Conservation (phyloP, 2,888 invertebrate species). For the Eilema griseolum region DNA sequence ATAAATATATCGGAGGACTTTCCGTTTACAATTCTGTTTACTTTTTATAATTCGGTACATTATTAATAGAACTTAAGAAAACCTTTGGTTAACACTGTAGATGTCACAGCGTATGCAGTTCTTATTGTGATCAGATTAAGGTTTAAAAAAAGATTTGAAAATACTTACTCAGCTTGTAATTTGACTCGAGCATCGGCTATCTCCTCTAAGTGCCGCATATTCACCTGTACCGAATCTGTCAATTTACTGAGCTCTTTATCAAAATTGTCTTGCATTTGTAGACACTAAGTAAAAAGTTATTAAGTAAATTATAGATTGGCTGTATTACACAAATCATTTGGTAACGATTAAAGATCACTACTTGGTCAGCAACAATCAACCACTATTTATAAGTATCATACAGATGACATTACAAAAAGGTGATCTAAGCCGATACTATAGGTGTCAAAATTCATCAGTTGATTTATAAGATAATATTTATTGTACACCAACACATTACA, state of each 20-base stretch:
- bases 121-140: not conserved
- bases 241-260: conserved; percentile 71
- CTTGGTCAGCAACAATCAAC: not conserved
- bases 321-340: no score
- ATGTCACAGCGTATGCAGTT: not conserved
- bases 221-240: conserved; percentile 71
- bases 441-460: no score
- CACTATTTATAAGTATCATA: not conserved
- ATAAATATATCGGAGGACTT: not conserved
- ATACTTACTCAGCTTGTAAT: conserved; percentile 74
- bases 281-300: conserved; percentile 60
- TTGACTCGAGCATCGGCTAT: conserved; percentile 73
- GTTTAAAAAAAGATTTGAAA: no score
- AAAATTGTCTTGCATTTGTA: conserved; percentile 68
- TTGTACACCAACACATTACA: no score
- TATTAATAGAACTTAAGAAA: no score
- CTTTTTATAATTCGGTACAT: no score
- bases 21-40: no score
- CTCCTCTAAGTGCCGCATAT: conserved; percentile 72
- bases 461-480: no score
- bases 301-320: not conserved
- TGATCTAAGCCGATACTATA: no score
- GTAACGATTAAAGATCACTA: not conserved
- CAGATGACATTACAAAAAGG: no score
- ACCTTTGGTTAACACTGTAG: no score